Conservation (phyloP, 2,888 invertebrate genomes). For the Conchocele bisecta region DNA sequence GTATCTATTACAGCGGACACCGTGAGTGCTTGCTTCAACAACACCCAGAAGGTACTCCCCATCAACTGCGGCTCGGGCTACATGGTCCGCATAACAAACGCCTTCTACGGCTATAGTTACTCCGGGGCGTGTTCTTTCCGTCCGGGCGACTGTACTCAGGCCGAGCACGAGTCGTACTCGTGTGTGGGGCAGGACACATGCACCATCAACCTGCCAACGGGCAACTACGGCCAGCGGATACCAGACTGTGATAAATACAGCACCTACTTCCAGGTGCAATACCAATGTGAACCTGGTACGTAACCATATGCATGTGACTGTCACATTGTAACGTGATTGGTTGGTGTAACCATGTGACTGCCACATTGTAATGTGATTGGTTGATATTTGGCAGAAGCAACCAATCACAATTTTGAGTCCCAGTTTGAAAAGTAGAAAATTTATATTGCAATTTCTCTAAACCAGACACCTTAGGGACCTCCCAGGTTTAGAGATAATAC, state of each 20-base stretch:
- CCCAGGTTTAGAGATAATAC: no score
- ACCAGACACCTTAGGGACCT: no score
- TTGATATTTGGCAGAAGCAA: no score
- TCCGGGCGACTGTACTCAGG: slow-evolving; percentile 72
- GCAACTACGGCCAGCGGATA: slow-evolving; percentile 66
- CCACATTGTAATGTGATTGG: no score
- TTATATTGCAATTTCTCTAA: no score
- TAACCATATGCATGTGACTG: background rate
- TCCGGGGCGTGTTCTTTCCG: slow-evolving; percentile 63
- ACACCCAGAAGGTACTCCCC: slow-evolving; percentile 63
- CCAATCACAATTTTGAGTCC: no score
- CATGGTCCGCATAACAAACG: slow-evolving; percentile 74
- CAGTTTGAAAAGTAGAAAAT: no score
- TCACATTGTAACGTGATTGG: no score
- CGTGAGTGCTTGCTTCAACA: slow-evolving; percentile 70
- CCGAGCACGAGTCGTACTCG: slow-evolving; percentile 69
- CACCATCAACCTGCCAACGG: slow-evolving; percentile 72
- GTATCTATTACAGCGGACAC: slow-evolving; percentile 62
- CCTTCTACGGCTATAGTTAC: slow-evolving; percentile 77
- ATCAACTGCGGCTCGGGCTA: slow-evolving; percentile 74
- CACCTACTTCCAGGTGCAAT: slow-evolving; percentile 80
- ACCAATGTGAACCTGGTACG: slow-evolving; percentile 77
- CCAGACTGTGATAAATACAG: slow-evolving; percentile 70
- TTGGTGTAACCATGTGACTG: no score
- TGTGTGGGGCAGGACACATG: slow-evolving; percentile 76